Conservation (phyloP, 64 coral and sea anemone genomes). For the Acropora tenuis region DNA sequence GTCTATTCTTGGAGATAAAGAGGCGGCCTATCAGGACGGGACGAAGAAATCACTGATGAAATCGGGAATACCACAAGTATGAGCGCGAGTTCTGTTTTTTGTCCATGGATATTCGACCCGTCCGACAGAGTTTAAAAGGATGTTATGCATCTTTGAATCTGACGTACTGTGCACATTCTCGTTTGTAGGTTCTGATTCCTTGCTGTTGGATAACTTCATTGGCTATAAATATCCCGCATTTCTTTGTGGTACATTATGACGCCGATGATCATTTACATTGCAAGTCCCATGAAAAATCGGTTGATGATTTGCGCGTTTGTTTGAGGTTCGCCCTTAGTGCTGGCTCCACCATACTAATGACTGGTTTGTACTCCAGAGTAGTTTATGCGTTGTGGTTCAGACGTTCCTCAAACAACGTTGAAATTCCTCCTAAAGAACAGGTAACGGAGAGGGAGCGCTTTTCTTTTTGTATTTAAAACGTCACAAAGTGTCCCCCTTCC, state of each 20-base stretch:
- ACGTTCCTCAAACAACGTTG: too few species aligned
- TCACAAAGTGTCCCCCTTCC: too few species aligned
- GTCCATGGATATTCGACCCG: too few species aligned
- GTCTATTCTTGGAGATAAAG: too few species aligned
- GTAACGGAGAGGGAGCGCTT: neutral
- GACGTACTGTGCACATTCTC: neutral
- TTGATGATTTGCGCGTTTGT: neutral
- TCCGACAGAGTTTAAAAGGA: too few species aligned
- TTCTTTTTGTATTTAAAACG: too few species aligned
- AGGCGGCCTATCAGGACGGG: too few species aligned
- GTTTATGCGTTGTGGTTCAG: slow-evolving; percentile 37
- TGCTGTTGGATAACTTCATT: neutral
- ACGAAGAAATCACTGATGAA: too few species aligned
- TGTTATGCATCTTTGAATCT: neutral
- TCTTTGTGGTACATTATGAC: neutral
- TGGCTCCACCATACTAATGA: neutral
- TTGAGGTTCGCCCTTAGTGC: neutral
- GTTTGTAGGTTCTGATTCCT: slow-evolving; percentile 14
- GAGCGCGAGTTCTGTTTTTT: too few species aligned
- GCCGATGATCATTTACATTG: neutral
- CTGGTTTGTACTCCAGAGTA: slow-evolving; percentile 39
- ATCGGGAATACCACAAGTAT: too few species aligned
- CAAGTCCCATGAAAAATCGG: neutral
- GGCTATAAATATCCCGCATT: neutral
- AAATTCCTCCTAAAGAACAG: neutral